Evolutionary conservation across 2,113 vertebrate species (phyloP).

Genomic region (Alligator sinensis): DNA sequence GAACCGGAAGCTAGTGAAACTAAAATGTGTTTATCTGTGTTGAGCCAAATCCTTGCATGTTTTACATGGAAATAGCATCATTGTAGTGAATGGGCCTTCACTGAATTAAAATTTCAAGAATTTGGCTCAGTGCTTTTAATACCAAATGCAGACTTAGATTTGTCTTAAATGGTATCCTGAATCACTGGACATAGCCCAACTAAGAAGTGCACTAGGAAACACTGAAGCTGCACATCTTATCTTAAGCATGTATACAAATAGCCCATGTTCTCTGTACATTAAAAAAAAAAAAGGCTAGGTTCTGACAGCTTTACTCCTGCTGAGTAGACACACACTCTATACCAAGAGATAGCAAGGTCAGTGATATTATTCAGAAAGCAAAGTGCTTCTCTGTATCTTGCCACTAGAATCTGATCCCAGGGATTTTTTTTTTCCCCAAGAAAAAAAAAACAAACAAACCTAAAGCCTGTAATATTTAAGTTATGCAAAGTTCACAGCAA

Average conservation of each 20-base stretch:
- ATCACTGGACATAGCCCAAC: not conserved
- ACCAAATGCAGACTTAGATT: not conserved
- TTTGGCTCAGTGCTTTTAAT: not conserved
- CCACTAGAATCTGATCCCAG: not conserved
- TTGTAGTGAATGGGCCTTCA: not conserved
- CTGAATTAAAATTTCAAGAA: not conserved
- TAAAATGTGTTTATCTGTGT: not conserved
- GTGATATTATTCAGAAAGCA: not conserved
- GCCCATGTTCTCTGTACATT: not conserved
- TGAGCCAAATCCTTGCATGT: not conserved
- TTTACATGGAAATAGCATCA: rapidly evolving
- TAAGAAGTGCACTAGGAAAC: not conserved
- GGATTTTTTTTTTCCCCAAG: not conserved
- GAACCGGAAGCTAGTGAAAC: not conserved
- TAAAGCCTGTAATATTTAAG: not conserved
- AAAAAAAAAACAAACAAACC: not conserved
- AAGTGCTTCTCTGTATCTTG: not conserved
- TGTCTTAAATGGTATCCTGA: not conserved
- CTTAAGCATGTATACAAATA: not conserved
- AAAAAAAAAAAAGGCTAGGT: not conserved
- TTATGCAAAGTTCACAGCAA: not conserved
- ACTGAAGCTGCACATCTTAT: not conserved
- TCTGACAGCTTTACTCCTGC: not conserved
- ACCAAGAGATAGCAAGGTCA: not conserved
- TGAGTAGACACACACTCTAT: not conserved